A percentile compares a stretch with the other conserved stretches of the same genome.
Evolutionary conservation across 2,797 vertebrate genomes (phyloP).

Genomic region (Ataeniobius toweri): DNA sequence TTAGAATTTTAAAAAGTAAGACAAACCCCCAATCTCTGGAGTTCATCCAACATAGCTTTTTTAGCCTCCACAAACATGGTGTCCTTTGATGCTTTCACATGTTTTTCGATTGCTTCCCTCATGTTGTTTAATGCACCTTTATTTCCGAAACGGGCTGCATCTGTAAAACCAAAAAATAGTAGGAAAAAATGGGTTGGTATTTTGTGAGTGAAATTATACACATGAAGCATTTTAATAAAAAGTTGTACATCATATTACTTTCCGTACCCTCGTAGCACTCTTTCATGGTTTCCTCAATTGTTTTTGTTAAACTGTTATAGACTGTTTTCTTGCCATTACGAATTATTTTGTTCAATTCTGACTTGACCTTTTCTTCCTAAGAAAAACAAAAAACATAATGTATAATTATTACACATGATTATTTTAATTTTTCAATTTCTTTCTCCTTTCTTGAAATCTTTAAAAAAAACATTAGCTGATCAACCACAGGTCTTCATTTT

Average conservation of each 20-base stretch:
- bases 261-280: constrained; percentile 40
- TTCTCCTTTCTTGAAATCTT: neutral
- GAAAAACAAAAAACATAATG: neutral
- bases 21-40: constrained; percentile 35
- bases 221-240: neutral
- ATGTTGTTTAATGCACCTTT: rapidly evolving
- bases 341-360: constrained; percentile 22
- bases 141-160: neutral
- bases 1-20: neutral
- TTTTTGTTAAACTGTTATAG: constrained; percentile 34
- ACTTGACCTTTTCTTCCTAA: constrained; percentile 43
- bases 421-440: neutral
- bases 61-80: constrained; percentile 42
- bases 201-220: neutral
- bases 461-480: neutral
- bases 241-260: neutral
- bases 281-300: constrained; percentile 26
- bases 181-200: neutral
- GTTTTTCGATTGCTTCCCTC: neutral
- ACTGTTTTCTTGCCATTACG: constrained; percentile 32
- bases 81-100: constrained; percentile 10
- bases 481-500: neutral
- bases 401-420: neutral
- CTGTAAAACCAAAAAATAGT: constrained; percentile 13
- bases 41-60: neutral